A percentile compares a stretch with the other conserved stretches of the same genome.
Evolutionary conservation across 2,797 vertebrate species (phyloP).

Genomic region (Rhinatrema bivittatum): DNA sequence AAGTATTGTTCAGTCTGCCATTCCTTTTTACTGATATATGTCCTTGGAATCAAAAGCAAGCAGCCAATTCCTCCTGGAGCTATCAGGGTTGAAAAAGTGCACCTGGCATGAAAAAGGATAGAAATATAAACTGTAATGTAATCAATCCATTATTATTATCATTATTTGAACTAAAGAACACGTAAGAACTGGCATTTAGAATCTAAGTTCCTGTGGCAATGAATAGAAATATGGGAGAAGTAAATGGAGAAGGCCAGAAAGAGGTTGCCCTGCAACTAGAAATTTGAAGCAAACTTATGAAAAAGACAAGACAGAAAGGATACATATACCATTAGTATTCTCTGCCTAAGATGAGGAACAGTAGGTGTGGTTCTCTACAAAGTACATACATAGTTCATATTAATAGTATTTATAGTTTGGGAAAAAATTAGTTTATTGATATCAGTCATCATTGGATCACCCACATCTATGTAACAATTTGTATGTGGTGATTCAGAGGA

Average conservation of each 20-base stretch:
- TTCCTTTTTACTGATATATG: slow-evolving; percentile 22
- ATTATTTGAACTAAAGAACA: slow-evolving; percentile 26
- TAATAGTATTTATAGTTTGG: no score
- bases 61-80: slow-evolving; percentile 2
- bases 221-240: slow-evolving; percentile 16
- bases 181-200: slow-evolving; percentile 11
- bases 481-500: no score
- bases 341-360: slow-evolving; percentile 25
- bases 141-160: neutral
- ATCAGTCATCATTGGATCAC: no score
- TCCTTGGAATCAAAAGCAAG: slow-evolving; percentile 8
- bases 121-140: slow-evolving; percentile 5
- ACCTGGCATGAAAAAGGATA: slow-evolving; percentile 4
- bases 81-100: slow-evolving; percentile 9
- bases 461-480: no score
- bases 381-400: no score
- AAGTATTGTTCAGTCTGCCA: neutral
- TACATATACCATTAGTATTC: no score
- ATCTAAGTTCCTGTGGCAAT: slow-evolving; percentile 1
- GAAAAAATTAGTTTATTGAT: no score
- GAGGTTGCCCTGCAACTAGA: slow-evolving; percentile 1
- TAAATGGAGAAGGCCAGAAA: slow-evolving; percentile 7
- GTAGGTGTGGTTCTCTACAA: no score
- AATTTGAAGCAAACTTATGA: slow-evolving; percentile 13
- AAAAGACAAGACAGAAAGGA: slow-evolving; percentile 13